Base-by-base conservation (phyloP, 2,113 vertebrate species). In the Vidua chalybeata region DNA sequence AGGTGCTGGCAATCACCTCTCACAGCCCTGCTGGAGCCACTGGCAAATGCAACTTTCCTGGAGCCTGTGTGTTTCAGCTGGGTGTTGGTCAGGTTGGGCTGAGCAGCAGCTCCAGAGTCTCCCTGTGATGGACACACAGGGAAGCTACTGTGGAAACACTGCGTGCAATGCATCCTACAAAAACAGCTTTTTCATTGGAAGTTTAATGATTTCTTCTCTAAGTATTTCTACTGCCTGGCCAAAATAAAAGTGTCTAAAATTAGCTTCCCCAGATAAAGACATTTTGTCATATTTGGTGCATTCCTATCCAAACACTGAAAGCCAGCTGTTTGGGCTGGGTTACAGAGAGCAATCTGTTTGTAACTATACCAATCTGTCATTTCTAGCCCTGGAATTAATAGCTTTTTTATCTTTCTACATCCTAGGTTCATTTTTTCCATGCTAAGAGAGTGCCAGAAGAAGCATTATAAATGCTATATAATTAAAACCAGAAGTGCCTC, bases 401-500 rank as follows among this genome's bases (percentile, higher is more conserved):
- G 86, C 18, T 86, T 79, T 90, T 96, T 88, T 63, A 94, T 96
- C 94, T 96, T 83, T 45, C 89, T 89, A 39, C 54, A 72, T 75
- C 61, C 91, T 84, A 89, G 71, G 83, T 72, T 92, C 80, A 92
- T 78, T 94, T 95, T 96, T 96, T 95, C 92, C 92, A 28, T 84
- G 43, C 61, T 84, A 85, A 68, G 69, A 71, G 28, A 89, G 73
- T 35, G 83, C 92, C 86, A 81, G 92, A 90, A 87, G 93, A 95
- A 95, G 92, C 64, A 75, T 87, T 92, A 49, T 46, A 79, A 84
- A 64, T 9, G 35, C 93, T 87, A 19, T 59, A 62, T 92, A 96
- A 96, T 95, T 92, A 94, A 95, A 96, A 72, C 73, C 95, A 94
- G 88, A 95, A 94, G 80, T 78, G 90, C 80, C 74, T 96, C 78